Percentiles rank a stretch among this genome's conserved stretches.
Conservation (phyloP, 2,888 invertebrate species). For the Cremastobaeus sp. region DNA sequence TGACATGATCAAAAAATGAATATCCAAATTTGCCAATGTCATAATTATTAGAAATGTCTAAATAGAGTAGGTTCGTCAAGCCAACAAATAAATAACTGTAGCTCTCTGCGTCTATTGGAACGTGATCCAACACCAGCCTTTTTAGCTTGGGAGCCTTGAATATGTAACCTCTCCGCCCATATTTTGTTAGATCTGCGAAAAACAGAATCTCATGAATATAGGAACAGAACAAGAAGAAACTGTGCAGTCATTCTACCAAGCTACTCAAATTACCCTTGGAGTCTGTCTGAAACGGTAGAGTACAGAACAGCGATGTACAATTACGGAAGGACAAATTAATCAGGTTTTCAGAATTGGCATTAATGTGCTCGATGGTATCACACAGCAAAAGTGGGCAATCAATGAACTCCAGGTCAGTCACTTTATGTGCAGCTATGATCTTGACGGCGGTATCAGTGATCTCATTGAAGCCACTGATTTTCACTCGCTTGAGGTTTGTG, state of each 20-base stretch:
- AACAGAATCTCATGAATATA: too few relatives aligned
- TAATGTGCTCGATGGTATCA: conserved; percentile 83
- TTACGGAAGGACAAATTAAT: conserved; percentile 86
- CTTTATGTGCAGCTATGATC: conserved; percentile 85
- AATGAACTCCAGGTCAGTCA: conserved; percentile 86
- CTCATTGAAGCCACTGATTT: conserved; percentile 84
- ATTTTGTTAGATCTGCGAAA: conserved; percentile 66
- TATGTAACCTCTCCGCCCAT: conserved; percentile 79
- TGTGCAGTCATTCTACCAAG: too few relatives aligned
- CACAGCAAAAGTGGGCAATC: conserved; percentile 85
- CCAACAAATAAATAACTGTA: conserved; percentile 81
- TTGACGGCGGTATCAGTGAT: conserved; percentile 86
- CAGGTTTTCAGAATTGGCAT: conserved; percentile 84
- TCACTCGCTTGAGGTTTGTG: conserved; percentile 85
- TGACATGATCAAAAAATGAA: conserved; percentile 83
- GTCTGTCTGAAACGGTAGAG: too few relatives aligned
- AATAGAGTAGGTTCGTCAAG: conserved; percentile 82
- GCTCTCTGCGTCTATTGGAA: conserved; percentile 79
- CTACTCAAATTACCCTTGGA: too few relatives aligned
- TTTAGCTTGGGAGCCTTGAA: conserved; percentile 82
- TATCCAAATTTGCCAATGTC: conserved; percentile 83
- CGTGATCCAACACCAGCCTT: conserved; percentile 81
- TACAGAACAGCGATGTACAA: too few relatives aligned
- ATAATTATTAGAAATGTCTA: conserved; percentile 86
- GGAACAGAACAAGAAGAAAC: too few relatives aligned